Evolutionary conservation across 2,888 invertebrate genomes (phyloP).

Genomic region (Tachina fera): DNA sequence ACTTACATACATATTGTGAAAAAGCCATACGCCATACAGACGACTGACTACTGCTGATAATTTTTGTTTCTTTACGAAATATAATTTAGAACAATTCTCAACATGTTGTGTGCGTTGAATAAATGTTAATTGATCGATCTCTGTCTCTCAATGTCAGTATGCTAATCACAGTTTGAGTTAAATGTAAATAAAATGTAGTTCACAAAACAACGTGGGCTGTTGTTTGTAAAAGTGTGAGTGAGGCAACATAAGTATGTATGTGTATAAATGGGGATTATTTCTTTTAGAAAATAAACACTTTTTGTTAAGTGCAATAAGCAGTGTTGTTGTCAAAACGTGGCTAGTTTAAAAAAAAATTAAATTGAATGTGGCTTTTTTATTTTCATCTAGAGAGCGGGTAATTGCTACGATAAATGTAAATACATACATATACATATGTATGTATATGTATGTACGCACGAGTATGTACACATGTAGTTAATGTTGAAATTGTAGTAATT

Average conservation of each 20-base stretch:
- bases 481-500: background rate
- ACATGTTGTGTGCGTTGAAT: conserved; percentile 56
- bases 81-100: conserved; percentile 50
- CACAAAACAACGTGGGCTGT: conserved; percentile 22
- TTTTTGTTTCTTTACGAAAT: conserved; percentile 2
- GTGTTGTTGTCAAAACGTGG: background rate
- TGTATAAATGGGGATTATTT: background rate
- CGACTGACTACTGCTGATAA: conserved; percentile 34
- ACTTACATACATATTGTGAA: background rate
- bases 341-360: background rate
- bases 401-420: background rate
- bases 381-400: background rate
- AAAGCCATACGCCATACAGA: conserved; percentile 39
- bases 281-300: background rate
- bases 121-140: conserved; percentile 51
- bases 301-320: background rate
- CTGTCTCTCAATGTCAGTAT: conserved; percentile 33
- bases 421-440: background rate
- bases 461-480: background rate
- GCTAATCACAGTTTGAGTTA: conserved; percentile 46
- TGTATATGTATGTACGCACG: background rate
- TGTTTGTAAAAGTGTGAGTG: conserved; percentile 9
- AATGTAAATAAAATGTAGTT: conserved; percentile 26
- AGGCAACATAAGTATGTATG: background rate
- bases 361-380: background rate